These are phyloP conservation scores for Toxostoma redivivum DNA, from an alignment of 2,113 vertebrate species.

Conservation along the genomic window DNA sequence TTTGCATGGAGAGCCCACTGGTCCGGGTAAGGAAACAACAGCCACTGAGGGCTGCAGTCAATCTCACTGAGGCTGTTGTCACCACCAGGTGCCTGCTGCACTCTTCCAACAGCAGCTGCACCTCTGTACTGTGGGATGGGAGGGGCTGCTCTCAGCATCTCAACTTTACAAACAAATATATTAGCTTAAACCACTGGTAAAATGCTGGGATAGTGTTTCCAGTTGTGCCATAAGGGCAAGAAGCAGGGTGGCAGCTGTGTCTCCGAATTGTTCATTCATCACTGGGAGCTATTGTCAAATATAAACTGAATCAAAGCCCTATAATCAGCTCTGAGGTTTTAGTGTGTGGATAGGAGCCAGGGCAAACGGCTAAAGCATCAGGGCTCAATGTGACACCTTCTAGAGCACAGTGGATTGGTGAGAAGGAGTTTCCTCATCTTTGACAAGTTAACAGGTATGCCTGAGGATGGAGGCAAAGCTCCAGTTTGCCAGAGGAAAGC, in stretches of 20 bases:
- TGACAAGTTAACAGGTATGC: not conserved
- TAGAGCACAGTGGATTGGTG: not conserved
- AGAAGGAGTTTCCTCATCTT: not conserved
- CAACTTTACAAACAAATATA: not conserved
- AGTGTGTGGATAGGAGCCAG: not conserved
- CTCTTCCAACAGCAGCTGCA: not conserved
- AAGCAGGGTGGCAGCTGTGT: not conserved
- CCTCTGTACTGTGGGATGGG: not conserved
- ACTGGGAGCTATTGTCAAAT: not conserved
- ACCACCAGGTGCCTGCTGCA: not conserved
- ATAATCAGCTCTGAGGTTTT: not conserved
- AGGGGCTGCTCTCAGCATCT: not conserved
- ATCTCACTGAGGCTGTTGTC: not conserved
- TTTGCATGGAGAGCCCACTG: not conserved
- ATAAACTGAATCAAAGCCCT: slow-evolving; percentile 27
- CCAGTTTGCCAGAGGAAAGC: not conserved
- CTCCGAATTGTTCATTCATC: rapidly evolving
- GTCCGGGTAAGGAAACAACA: not conserved
- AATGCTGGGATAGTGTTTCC: not conserved
- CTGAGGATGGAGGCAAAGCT: not conserved
- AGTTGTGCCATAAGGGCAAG: not conserved
- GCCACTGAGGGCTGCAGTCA: not conserved
- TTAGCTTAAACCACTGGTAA: not conserved
- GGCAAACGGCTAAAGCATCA: not conserved
- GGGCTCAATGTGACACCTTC: not conserved